phyloP scores from a whole-genome alignment of 2,113 vertebrate genomes.

The Eupsittula cactorum region DNA sequence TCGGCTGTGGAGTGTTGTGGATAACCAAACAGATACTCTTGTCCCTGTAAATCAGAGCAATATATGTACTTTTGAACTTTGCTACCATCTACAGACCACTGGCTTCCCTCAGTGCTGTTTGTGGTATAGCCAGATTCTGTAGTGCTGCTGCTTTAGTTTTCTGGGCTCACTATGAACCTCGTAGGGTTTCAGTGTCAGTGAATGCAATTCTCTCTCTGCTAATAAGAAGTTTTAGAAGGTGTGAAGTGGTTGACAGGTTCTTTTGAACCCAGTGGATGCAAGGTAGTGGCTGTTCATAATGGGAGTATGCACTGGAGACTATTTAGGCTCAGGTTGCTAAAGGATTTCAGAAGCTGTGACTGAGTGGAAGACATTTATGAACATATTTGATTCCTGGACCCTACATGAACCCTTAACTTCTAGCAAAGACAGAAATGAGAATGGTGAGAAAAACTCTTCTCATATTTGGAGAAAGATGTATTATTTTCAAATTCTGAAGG shows the following conservation, averaged over 20 bases:
- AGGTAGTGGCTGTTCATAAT: neutral
- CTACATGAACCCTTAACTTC: neutral
- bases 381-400: neutral
- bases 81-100: accelerated
- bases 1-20: neutral
- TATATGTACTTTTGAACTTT: no score
- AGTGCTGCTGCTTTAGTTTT: neutral
- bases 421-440: neutral
- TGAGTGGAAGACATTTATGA: neutral
- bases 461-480: neutral
- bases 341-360: neutral
- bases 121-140: neutral
- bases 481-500: neutral
- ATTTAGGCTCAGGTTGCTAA: neutral
- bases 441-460: neutral
- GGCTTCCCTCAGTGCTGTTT: neutral
- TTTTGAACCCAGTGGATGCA: neutral
- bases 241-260: neutral
- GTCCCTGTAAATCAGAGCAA: neutral
- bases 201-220: neutral
- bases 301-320: neutral
- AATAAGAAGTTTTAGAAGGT: neutral
- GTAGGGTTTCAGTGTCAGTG: neutral
- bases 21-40: neutral
- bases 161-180: neutral